Conservation (phyloP, 2,113 vertebrate species). For the Tichodroma muraria region DNA sequence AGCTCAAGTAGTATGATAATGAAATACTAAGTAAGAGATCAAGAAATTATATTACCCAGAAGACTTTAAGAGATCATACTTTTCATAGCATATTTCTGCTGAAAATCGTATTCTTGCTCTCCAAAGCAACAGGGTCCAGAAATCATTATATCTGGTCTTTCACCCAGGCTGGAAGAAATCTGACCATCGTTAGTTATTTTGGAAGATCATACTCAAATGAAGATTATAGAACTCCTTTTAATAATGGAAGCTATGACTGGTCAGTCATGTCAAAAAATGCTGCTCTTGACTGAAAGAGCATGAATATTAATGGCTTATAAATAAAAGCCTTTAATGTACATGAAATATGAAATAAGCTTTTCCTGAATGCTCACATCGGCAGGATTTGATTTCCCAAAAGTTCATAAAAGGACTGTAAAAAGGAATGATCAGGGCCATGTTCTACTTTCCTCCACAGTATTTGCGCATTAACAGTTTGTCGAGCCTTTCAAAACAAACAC, state of each 20-base stretch:
- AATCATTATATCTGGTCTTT: neutral
- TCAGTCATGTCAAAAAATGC: neutral
- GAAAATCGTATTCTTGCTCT: neutral
- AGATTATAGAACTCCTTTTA: neutral
- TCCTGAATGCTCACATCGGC: conserved; percentile 4
- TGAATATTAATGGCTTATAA: neutral
- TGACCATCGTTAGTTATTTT: neutral
- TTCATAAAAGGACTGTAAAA: neutral
- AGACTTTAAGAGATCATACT: neutral
- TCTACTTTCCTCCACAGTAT: neutral
- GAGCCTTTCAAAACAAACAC: neutral
- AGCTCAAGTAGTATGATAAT: neutral
- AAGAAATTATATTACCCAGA: neutral
- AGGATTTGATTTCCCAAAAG: conserved; percentile 7
- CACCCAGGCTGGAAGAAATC: neutral
- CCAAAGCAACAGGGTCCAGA: neutral
- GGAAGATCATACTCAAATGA: neutral
- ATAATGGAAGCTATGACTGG: neutral
- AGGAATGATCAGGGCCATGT: neutral
- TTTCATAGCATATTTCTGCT: neutral
- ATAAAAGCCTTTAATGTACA: neutral
- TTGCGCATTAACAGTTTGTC: neutral
- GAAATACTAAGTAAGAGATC: neutral
- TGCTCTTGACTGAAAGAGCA: neutral
- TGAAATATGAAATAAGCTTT: conserved; percentile 5